A percentile compares a stretch with the other conserved stretches of the same genome.
Conservation (phyloP, 2,113 vertebrate genomes). For the Rissa tridactyla region DNA sequence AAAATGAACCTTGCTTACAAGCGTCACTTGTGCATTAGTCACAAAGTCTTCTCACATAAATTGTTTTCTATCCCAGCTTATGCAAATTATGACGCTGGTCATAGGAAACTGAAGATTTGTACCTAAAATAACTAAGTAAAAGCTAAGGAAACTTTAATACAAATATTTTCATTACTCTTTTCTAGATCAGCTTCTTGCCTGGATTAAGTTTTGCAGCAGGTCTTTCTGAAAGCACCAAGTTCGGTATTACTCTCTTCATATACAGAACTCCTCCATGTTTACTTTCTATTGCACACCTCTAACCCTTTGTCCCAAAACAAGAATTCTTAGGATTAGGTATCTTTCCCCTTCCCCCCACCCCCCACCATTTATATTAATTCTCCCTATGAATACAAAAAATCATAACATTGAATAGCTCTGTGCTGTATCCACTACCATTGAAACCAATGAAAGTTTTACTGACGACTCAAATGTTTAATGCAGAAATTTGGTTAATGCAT, state of each 20-base stretch:
- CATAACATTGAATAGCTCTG: not conserved
- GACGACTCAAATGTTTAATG: not conserved
- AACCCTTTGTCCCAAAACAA: not conserved
- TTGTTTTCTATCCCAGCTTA: not conserved
- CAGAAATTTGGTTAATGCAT: not conserved
- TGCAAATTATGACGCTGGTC: not conserved
- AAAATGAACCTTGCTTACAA: not conserved
- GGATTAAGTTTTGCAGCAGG: not conserved
- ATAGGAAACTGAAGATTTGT: not conserved
- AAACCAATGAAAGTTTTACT: not conserved
- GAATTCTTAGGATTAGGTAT: not conserved
- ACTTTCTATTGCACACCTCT: not conserved
- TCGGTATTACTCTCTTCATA: not conserved
- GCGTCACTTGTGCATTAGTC: not conserved
- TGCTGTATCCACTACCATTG: not conserved
- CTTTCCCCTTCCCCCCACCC: not conserved
- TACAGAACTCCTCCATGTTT: not conserved
- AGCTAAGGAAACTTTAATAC: not conserved
- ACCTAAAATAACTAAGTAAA: not conserved
- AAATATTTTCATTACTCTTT: not conserved
- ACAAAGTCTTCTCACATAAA: not conserved
- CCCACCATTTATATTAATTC: not conserved
- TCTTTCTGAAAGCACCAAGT: not conserved
- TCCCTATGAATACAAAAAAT: not conserved
- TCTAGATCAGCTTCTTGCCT: not conserved